A percentile compares a stretch with the other conserved stretches of the same genome.
Conservation (phyloP, 2,797 vertebrate species). For the Sciurus vulgaris region DNA sequence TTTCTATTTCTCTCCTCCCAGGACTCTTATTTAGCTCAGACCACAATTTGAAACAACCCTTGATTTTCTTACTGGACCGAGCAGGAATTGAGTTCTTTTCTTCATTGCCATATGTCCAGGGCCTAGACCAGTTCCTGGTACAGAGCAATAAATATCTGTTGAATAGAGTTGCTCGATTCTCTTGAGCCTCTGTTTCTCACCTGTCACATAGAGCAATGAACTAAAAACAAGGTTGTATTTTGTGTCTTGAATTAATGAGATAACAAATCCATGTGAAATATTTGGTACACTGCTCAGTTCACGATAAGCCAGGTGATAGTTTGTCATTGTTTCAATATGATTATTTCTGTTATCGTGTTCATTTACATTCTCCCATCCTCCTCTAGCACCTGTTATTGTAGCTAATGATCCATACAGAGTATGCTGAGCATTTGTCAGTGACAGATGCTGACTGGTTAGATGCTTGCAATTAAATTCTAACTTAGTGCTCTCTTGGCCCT, state of each 20-base stretch:
- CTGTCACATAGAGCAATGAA: background rate
- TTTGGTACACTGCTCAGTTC: background rate
- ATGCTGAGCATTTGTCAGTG: background rate
- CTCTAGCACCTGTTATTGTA: background rate
- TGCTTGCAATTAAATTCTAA: conserved; percentile 38
- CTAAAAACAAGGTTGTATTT: background rate
- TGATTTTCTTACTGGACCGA: background rate
- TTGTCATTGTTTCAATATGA: background rate
- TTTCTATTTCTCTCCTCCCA: background rate
- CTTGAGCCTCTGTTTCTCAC: conserved; percentile 22
- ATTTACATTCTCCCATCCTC: background rate
- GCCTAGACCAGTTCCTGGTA: background rate
- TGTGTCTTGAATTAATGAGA: conserved; percentile 32
- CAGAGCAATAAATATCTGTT: conserved; percentile 3
- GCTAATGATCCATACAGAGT: background rate
- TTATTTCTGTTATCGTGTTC: background rate
- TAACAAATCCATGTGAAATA: background rate
- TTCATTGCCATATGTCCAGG: background rate
- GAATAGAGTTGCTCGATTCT: conserved; percentile 35
- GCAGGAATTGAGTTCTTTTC: background rate
- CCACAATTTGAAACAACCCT: background rate
- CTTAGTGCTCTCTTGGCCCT: conserved; percentile 69
- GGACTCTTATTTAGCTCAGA: background rate
- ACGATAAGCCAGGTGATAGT: background rate
- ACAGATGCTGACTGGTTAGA: background rate